These are phyloP conservation scores for Hypomesus transpacificus DNA, from an alignment of 2,113 vertebrate genomes.

Conservation along the genomic window DNA sequence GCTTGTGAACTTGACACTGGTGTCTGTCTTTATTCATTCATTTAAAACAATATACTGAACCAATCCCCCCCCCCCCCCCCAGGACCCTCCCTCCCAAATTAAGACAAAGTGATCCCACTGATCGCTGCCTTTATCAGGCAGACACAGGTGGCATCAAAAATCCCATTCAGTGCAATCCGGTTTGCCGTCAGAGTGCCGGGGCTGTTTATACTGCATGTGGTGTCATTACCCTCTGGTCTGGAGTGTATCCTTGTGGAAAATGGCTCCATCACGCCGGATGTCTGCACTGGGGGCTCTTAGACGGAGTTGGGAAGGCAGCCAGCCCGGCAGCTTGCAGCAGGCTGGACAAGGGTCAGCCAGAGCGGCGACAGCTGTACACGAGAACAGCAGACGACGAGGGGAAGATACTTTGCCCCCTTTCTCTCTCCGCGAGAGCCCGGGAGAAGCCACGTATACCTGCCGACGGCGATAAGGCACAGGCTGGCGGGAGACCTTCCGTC, in stretches of 20 bases:
- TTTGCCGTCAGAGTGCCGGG: too few species aligned
- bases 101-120: neutral
- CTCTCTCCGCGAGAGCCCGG: neutral
- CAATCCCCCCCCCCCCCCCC: too few species aligned
- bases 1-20: too few species aligned
- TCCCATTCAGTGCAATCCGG: neutral
- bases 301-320: conserved; percentile 38
- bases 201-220: conserved; percentile 1
- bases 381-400: neutral
- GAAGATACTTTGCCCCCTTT: conserved; percentile 3
- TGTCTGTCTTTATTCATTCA: too few species aligned
- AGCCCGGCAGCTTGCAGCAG: conserved; percentile 13
- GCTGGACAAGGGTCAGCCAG: conserved; percentile 43
- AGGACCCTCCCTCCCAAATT: too few species aligned
- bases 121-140: neutral
- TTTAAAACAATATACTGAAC: too few species aligned
- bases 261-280: conserved; percentile 24
- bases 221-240: neutral
- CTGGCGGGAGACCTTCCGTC: too few species aligned
- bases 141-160: neutral
- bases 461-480: too few species aligned
- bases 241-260: conserved; percentile 10
- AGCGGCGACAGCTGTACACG: conserved; percentile 20
- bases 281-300: conserved; percentile 26
- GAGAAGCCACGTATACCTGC: neutral